Percentiles rank a stretch among this genome's conserved stretches.
Evolutionary conservation across 1,140 invertebrate genomes (phyloP).

Genomic region (Drosophila quadrilineata): DNA sequence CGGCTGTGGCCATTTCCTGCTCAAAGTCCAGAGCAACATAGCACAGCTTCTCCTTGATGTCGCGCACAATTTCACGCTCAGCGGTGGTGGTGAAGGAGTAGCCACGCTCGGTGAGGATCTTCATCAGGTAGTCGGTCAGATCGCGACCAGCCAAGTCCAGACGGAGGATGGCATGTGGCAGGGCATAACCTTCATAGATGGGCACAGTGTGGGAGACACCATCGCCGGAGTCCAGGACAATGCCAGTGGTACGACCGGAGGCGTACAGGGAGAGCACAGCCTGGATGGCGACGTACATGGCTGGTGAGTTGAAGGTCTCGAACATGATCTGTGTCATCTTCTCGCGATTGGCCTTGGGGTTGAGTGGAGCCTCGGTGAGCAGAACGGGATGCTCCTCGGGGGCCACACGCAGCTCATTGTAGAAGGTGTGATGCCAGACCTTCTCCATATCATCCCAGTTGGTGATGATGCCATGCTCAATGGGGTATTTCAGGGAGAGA

Average conservation of each 20-base stretch:
- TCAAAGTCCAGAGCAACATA: conserved; percentile 92
- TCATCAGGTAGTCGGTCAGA: conserved; percentile 92
- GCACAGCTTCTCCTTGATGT: conserved; percentile 94
- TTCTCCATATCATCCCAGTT: conserved; percentile 94
- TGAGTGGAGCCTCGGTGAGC: conserved; percentile 92
- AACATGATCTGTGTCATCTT: conserved; percentile 95
- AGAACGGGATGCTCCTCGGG: conserved; percentile 95
- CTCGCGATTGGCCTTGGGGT: conserved; percentile 90
- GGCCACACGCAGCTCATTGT: conserved; percentile 94
- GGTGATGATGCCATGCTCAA: conserved; percentile 92
- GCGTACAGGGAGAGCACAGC: conserved; percentile 91
- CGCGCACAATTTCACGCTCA: conserved; percentile 91
- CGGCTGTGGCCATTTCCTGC: conserved; percentile 93
- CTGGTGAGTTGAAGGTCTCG: conserved; percentile 89
- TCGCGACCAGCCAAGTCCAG: conserved; percentile 94
- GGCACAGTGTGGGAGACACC: conserved; percentile 94
- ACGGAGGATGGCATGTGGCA: conserved; percentile 92
- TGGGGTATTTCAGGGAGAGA: conserved; percentile 88
- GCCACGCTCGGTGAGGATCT: conserved; percentile 92
- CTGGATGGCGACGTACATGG: conserved; percentile 89
- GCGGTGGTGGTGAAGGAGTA: conserved; percentile 88
- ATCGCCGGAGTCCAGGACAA: conserved; percentile 91
- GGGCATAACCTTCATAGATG: conserved; percentile 90
- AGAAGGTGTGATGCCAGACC: conserved; percentile 92
- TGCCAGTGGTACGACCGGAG: conserved; percentile 93